Evolutionary conservation across 2,113 vertebrate species (phyloP).

Genomic region (Cynopterus brachyotis): DNA sequence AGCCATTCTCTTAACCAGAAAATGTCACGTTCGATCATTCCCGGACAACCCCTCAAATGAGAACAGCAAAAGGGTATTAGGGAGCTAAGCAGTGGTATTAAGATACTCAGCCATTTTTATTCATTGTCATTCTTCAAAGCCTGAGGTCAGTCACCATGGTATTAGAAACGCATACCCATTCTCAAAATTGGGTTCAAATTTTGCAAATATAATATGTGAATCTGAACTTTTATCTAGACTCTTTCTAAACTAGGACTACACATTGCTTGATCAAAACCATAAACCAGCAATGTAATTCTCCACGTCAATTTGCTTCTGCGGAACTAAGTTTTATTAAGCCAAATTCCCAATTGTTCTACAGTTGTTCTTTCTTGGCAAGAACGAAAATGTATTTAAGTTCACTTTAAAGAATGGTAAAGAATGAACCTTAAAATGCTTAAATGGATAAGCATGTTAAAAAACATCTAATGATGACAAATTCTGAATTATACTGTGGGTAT

Average conservation of each 20-base stretch:
- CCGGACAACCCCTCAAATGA: not conserved
- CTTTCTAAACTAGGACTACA: not conserved
- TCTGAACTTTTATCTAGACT: not conserved
- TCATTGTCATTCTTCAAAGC: not conserved
- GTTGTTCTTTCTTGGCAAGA: not conserved
- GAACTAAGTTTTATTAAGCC: not conserved
- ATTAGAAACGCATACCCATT: not conserved
- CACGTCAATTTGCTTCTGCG: not conserved
- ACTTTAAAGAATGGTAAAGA: not conserved
- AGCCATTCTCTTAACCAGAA: not conserved
- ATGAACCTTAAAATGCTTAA: not conserved
- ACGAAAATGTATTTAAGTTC: not conserved
- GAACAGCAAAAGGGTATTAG: not conserved
- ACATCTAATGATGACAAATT: not conserved
- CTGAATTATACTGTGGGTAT: not conserved
- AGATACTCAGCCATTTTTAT: not conserved
- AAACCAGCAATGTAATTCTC: not conserved
- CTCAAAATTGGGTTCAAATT: not conserved
- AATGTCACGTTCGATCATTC: not conserved
- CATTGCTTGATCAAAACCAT: not conserved
- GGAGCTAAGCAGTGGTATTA: not conserved
- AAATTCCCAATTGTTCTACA: not conserved
- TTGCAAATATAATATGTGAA: not conserved
- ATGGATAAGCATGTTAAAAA: not conserved
- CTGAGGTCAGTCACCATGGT: not conserved